Percentiles rank a stretch among this genome's conserved stretches.
phyloP scores from a whole-genome alignment of 1,140 invertebrate species.

The Megalonaias nervosa region DNA sequence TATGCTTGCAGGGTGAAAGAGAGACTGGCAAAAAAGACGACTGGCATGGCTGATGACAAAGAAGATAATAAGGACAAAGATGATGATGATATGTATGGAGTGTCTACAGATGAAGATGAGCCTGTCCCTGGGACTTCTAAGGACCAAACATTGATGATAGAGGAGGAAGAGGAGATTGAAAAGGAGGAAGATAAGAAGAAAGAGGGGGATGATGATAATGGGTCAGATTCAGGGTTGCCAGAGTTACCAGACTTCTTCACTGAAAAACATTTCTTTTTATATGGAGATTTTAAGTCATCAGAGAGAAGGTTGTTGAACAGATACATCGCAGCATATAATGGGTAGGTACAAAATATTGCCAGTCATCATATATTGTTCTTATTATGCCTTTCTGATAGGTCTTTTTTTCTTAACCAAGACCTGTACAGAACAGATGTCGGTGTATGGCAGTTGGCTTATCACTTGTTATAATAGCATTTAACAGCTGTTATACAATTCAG shows the following conservation, averaged over 20 bases:
- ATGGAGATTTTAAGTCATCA: constrained; percentile 59
- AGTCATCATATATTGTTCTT: constrained; percentile 10
- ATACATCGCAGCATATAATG: constrained; percentile 68
- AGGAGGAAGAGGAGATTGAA: constrained; percentile 2
- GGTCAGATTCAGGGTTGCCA: constrained; percentile 61
- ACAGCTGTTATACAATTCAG: too few relatives aligned
- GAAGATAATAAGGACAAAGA: constrained; percentile 1
- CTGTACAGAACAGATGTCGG: too few relatives aligned
- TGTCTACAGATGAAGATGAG: constrained; percentile 63
- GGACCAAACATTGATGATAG: constrained; percentile 4
- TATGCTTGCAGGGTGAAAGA: constrained; percentile 34
- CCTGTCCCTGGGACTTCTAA: not conserved
- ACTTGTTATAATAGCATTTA: too few relatives aligned
- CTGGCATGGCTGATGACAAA: too few relatives aligned
- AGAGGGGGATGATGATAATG: constrained; percentile 38
- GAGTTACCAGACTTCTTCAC: constrained; percentile 69
- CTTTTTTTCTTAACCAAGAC: too few relatives aligned
- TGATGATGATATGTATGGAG: constrained; percentile 43
- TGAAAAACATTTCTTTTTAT: constrained; percentile 69
- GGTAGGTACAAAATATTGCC: constrained; percentile 41
- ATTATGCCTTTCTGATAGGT: not conserved
- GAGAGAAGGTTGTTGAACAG: constrained; percentile 57
- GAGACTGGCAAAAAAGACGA: constrained; percentile 20
- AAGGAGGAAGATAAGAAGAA: constrained; percentile 3
- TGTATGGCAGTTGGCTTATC: too few relatives aligned